Percentiles rank a stretch among this genome's conserved stretches.
phyloP scores from a whole-genome alignment of 2,797 vertebrate genomes.

The Paramormyrops hopkinsi region DNA sequence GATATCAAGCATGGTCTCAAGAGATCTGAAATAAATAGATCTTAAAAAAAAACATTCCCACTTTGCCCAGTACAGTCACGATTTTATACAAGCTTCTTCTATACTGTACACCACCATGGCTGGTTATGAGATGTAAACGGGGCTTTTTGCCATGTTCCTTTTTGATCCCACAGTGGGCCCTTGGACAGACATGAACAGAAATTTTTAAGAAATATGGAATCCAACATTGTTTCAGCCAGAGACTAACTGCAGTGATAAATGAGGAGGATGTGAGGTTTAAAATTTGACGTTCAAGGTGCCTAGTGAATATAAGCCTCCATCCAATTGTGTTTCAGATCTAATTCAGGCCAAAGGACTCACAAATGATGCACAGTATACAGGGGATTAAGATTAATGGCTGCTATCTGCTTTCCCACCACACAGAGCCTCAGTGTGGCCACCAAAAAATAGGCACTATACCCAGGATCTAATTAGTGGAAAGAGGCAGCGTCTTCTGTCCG shows the following conservation, averaged over 20 bases:
- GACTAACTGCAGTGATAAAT: background rate
- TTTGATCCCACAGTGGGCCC: conserved; percentile 53
- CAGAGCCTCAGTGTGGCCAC: conserved; percentile 4
- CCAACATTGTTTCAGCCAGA: background rate
- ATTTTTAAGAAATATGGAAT: background rate
- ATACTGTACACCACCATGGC: background rate
- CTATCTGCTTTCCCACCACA: conserved; percentile 9
- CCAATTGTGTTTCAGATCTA: background rate
- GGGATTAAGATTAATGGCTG: background rate
- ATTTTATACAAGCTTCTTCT: background rate
- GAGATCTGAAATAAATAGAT: background rate
- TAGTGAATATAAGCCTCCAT: background rate
- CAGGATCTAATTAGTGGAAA: conserved; percentile 3
- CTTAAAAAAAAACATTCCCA: background rate
- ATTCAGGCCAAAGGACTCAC: background rate
- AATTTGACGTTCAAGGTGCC: background rate
- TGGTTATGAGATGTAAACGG: background rate
- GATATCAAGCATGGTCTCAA: background rate
- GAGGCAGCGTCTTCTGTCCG: background rate
- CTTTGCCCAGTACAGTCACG: background rate
- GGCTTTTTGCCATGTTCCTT: background rate
- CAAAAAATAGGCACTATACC: background rate
- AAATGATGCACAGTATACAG: background rate
- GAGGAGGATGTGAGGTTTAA: background rate
- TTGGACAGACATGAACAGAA: conserved; percentile 58